Percentiles rank a stretch among this genome's conserved stretches.
Conservation (phyloP, 2,797 vertebrate genomes). For the Rhinichthys osculus region DNA sequence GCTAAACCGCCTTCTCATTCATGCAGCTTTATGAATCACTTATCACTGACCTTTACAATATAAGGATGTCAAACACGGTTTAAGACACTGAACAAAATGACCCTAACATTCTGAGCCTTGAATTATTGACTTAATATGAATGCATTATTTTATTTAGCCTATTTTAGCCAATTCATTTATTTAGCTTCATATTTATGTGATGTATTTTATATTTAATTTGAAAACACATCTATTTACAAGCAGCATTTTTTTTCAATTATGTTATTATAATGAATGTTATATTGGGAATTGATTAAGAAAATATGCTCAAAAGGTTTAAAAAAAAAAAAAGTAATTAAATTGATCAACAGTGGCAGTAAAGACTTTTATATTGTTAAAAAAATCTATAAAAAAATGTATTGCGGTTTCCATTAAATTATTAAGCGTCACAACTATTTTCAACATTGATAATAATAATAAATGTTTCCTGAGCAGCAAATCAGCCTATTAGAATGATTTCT, state of each 20-base stretch:
- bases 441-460: not conserved
- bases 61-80: not conserved
- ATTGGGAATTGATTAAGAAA: not conserved
- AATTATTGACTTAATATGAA: not conserved
- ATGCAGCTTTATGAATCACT: conserved; percentile 1
- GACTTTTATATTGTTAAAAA: too few relatives aligned
- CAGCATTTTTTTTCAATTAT: not conserved
- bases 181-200: not conserved
- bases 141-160: not conserved
- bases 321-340: not conserved
- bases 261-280: not conserved
- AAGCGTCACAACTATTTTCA: not conserved
- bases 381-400: not conserved
- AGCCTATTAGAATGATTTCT: not conserved
- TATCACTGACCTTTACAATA: conserved; percentile 5
- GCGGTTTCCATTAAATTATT: not conserved
- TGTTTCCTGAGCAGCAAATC: not conserved
- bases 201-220: not conserved
- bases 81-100: not conserved
- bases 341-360: not conserved
- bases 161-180: not conserved
- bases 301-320: not conserved
- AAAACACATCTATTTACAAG: not conserved
- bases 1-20: not conserved
- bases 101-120: not conserved